Base-by-base conservation (phyloP, 2,113 vertebrate species). In the Forbesichthys papilliferus region DNA sequence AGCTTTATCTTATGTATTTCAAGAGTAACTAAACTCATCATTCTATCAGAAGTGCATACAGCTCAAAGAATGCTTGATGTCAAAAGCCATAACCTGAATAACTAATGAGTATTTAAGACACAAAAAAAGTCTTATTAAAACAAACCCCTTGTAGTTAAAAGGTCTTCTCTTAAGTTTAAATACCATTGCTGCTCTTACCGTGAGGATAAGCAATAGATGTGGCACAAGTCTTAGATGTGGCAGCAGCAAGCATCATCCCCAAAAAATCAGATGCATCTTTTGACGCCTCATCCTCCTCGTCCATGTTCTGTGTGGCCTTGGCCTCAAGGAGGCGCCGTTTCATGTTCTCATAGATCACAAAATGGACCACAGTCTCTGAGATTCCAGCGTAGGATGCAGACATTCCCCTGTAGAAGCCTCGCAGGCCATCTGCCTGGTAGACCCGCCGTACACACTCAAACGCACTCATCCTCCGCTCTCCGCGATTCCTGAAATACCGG, bases 261-360 rank as follows among this genome's bases (percentile, higher is more conserved):
- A 95, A 91, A 87, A 99, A 99, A 92, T 99, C 96, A 0, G 95
- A 96, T 3, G 94, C 94, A 68, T 97, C 96, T 89, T 94, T 98
- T 33, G 93, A 92, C 0, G 91, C 76, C 48, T 97, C 96, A 56
- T 97, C 95, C n/a, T 96, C 95, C 56, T 84, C 93, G 36, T 95
- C 94, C 92, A 96, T 91, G 64, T 90, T 90, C 80, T 93, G 93
- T 42, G 93, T 81, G 68, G 93, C 89, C 85, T 98, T 98, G 84
- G 88, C 89, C 84, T 96, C 95, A 84, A 95, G 75, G 5, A 99
- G 88, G 71, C 91, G 96, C 55, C 95, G 94, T 78, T 99, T 99
- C 93, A 99, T 98, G 90, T 93, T 97, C 89, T 99, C 98, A 90
- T 99, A 99, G 91, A 99, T 99, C 92, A 98, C 96, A 89, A 99